phyloP scores from a whole-genome alignment of 1,140 invertebrate genomes.

The Caenorhabditis brenneri region DNA sequence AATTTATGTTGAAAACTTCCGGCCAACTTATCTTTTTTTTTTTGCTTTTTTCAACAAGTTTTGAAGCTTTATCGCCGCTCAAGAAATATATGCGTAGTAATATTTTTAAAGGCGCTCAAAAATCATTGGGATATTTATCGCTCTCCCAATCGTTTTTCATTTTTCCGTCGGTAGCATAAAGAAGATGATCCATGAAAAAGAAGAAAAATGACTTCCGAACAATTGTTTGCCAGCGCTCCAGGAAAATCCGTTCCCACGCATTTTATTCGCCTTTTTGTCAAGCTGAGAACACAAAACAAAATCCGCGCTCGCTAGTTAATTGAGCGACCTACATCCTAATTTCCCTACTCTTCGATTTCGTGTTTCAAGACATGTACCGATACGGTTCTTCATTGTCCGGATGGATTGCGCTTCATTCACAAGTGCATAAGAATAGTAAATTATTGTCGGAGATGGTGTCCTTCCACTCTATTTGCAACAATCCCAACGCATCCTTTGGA shows the following conservation, averaged over 20 bases:
- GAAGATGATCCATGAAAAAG: slow-evolving; percentile 5
- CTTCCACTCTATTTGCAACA: not conserved
- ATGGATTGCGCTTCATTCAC: slow-evolving; percentile 36
- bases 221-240: not conserved
- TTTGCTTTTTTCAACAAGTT: not conserved
- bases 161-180: not conserved
- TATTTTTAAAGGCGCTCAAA: not conserved
- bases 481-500: not conserved
- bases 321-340: slow-evolving; percentile 30
- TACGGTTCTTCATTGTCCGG: slow-evolving; percentile 20
- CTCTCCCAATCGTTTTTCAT: not conserved
- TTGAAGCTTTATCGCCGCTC: not conserved
- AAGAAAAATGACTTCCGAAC: slow-evolving; percentile 4
- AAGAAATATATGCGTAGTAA: not conserved
- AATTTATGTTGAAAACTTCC: too few species aligned
- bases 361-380: slow-evolving; percentile 23
- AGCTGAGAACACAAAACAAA: not conserved
- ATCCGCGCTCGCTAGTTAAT: slow-evolving; percentile 3
- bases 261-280: not conserved
- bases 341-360: not conserved
- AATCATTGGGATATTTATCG: slow-evolving; percentile 20
- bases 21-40: not conserved
- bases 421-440: slow-evolving; percentile 41
- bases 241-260: not conserved
- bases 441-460: slow-evolving; percentile 11